Evolutionary conservation across 2,113 vertebrate species (phyloP).

Genomic region (Sterrhoptilus dennistouni): DNA sequence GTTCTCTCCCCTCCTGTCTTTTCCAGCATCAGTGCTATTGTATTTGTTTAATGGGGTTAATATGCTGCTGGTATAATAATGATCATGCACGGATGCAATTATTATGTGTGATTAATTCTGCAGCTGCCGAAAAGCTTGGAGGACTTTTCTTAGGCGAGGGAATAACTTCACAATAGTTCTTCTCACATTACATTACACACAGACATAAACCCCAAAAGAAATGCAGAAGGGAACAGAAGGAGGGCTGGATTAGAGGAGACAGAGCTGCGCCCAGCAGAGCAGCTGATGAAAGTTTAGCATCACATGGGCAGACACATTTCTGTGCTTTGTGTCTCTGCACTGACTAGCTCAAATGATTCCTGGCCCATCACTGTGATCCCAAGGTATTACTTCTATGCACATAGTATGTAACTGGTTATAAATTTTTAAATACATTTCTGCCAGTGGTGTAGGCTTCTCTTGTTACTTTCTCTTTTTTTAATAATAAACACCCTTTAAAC

Average conservation of each 20-base stretch:
- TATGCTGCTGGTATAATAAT: constrained; percentile 63
- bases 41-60: constrained; percentile 74
- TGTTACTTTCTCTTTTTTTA: neutral
- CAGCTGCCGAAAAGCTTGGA: constrained; percentile 48
- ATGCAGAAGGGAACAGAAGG: neutral
- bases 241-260: neutral
- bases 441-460: neutral
- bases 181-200: constrained; percentile 30
- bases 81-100: constrained; percentile 60
- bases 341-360: neutral
- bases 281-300: neutral
- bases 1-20: constrained; percentile 4
- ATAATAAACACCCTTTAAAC: neutral
- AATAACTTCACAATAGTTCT: constrained; percentile 48
- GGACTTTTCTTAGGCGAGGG: constrained; percentile 16
- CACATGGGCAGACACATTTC: neutral
- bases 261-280: neutral
- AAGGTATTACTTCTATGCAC: neutral
- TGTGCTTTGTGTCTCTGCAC: neutral
- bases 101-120: constrained; percentile 61
- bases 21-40: constrained; percentile 30
- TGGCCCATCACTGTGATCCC: neutral
- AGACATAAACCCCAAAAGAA: neutral
- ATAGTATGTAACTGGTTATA: neutral
- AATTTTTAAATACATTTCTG: neutral